Evolutionary conservation across 2,113 vertebrate species (phyloP), one percentile per base, ranked within the genome.

Genomic region (Salvelinus alpinus): DNA sequence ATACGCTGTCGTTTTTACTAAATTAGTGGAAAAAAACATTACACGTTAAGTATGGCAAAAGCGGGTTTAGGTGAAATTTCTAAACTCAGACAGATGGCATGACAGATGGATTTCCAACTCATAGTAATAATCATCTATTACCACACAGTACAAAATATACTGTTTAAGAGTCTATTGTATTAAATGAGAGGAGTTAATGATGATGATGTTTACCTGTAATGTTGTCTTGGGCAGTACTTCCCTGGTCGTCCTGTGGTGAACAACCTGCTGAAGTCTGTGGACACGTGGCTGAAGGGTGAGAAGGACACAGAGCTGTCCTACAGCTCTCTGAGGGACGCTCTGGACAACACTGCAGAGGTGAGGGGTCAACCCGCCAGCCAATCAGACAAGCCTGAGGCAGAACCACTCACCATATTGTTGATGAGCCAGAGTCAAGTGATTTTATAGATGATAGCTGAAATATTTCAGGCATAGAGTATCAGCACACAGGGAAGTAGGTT

Each of bases 171-270:
- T 18, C 14, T 51, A 16, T 54, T 54, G 16, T 12, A 44, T 44
- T 9, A 11, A 44, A 44, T 44, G 9, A 4, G 16, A 54, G 51
- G 51, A 25, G 68, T 22, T 48, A 9, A 34, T 48, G 34, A 70
- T 24, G 20, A 5, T 48, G 34, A 70, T 47, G n/a, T 38, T 18
- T 64, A 16, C 4, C 27, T 68, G 13, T 69, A 18, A 18, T 16
- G 13, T 13, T 69, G 22, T 69, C 31, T 69, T 59, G 59, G 65
- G 57, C 87, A 99, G 96, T 94, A 95, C 85, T 97, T 98, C 80
- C 96, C 96, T 0, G 97, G 96, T 18, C 95, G 94, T 22, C 91
- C 94, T 3, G 14, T 85, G 0, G 94, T 96, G 85, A 92, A 88
- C 89, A 96, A 93, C 75, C 90, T 94, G 73, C 83, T 99, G 85